Conservation (phyloP, 2,888 invertebrate species). For the Artemia sinica region DNA sequence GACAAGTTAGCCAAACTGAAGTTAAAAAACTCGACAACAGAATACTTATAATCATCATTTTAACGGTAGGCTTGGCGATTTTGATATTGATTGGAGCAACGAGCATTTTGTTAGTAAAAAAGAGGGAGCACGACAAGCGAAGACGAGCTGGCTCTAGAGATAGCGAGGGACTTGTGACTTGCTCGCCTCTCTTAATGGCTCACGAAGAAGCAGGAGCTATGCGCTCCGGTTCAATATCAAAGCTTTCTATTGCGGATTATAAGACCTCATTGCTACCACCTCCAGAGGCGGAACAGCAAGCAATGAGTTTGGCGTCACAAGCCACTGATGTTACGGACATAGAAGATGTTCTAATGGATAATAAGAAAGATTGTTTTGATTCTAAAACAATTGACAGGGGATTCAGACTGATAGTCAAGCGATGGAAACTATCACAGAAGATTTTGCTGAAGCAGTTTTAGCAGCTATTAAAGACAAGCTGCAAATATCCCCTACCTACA, state of each 20-base stretch:
- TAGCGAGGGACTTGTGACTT: constrained; percentile 13
- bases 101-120: constrained; percentile 17
- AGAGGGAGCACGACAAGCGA: not conserved
- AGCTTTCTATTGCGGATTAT: constrained; percentile 20
- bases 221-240: constrained; percentile 20
- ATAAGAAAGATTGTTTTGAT: not conserved
- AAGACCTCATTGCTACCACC: constrained; percentile 13
- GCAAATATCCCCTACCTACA: constrained; percentile 20
- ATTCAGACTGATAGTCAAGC: constrained; percentile 17
- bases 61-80: constrained; percentile 13
- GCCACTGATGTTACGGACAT: constrained; percentile 5
- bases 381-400: constrained; percentile 19
- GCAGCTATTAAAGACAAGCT: constrained; percentile 20
- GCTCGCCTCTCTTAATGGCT: constrained; percentile 17
- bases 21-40: constrained; percentile 17
- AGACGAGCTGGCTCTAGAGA: constrained; percentile 10
- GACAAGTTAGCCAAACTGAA: not conserved
- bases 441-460: constrained; percentile 20
- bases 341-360: not conserved
- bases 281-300: not conserved
- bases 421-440: constrained; percentile 17
- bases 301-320: constrained; percentile 8
- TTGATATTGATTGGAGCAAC: constrained; percentile 16
- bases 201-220: constrained; percentile 18
- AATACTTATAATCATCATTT: constrained; percentile 17